Evolutionary conservation across 1,140 invertebrate species (phyloP).

Genomic region (Steinernema feltiae): DNA sequence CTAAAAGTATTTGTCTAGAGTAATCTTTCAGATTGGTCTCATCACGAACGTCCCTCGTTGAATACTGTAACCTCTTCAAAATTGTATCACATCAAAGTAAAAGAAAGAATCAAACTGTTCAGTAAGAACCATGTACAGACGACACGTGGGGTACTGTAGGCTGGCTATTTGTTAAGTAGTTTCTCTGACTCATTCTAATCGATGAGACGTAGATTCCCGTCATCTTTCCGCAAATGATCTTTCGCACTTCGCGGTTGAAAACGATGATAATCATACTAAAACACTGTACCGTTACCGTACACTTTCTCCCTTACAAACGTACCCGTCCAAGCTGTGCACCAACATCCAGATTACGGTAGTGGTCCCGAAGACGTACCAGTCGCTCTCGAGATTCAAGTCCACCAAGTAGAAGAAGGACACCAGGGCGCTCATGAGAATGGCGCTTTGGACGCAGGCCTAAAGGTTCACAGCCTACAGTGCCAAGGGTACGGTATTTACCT

Average conservation of each 20-base stretch:
- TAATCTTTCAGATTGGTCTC: no score
- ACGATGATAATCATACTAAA: neutral
- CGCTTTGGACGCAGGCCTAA: neutral
- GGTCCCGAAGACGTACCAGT: neutral
- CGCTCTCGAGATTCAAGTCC: neutral
- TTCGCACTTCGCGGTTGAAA: neutral
- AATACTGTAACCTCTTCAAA: no score
- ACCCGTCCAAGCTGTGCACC: neutral
- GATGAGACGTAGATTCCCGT: neutral
- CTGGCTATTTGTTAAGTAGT: no score
- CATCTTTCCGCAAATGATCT: neutral
- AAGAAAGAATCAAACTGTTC: no score
- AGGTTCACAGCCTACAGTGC: neutral
- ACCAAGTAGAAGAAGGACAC: constrained; percentile 1
- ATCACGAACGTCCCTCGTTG: no score
- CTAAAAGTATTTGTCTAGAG: no score
- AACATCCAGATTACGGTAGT: constrained; percentile 1
- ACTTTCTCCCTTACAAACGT: neutral
- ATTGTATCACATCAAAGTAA: no score
- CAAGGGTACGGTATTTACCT: neutral
- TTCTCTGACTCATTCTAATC: no score
- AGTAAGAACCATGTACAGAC: no score
- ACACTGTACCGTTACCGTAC: neutral
- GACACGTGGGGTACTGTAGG: no score
- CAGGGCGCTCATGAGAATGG: neutral